Conservation (phyloP, 2,797 vertebrate genomes). For the Semotilus atromaculatus region DNA sequence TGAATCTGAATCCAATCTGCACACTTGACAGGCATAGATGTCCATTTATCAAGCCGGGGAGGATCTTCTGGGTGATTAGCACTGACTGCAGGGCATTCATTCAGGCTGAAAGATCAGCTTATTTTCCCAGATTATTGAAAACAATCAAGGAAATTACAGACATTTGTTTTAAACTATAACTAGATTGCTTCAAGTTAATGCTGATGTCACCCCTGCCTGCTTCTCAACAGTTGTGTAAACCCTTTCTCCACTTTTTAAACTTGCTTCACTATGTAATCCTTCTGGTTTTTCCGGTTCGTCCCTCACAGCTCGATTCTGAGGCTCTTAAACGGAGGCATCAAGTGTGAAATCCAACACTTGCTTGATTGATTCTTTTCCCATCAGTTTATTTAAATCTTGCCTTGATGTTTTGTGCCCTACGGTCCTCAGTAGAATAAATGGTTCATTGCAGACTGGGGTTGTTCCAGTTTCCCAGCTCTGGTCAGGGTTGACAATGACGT, state of each 20-base stretch:
- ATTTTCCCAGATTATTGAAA: neutral
- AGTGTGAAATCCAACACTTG: neutral
- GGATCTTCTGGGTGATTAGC: neutral
- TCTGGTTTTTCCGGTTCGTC: neutral
- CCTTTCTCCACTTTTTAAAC: neutral
- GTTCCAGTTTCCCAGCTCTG: neutral
- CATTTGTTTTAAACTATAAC: neutral
- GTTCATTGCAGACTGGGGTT: neutral
- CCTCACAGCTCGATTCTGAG: neutral
- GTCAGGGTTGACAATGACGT: no score
- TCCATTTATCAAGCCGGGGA: neutral
- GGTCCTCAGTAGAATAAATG: no score
- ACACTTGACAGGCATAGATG: neutral
- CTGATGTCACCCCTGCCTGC: neutral
- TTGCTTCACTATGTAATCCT: neutral
- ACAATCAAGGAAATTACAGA: neutral
- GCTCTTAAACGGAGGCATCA: neutral
- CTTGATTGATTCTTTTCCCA: neutral
- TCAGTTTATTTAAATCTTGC: neutral
- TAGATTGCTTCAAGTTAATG: neutral
- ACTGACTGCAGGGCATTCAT: neutral
- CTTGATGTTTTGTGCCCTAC: neutral
- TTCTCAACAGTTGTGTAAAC: neutral
- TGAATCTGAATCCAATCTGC: no score
- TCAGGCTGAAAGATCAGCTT: neutral